Conservation (phyloP, 2,888 invertebrate species). For the Catonia carolina region DNA sequence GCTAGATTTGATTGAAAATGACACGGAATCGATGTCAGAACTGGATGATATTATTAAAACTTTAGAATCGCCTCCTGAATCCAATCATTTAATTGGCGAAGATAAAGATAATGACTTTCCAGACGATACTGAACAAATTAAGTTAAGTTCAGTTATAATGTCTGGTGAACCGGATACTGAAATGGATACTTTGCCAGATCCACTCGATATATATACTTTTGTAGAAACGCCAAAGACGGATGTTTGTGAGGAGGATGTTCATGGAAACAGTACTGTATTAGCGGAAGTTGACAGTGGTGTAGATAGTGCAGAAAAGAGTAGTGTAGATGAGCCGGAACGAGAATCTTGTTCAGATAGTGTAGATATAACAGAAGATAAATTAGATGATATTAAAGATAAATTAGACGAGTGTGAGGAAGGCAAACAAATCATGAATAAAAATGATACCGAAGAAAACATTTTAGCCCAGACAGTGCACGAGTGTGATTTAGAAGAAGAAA, state of each 20-base stretch:
- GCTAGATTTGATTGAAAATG: too few relatives aligned
- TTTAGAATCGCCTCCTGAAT: too few relatives aligned
- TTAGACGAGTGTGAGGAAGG: slow-evolving; percentile 19
- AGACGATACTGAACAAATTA: slow-evolving; percentile 15
- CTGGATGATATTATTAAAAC: too few relatives aligned
- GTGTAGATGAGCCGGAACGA: not conserved
- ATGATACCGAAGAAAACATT: not conserved
- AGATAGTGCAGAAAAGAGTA: not conserved
- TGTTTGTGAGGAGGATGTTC: not conserved
- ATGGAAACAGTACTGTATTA: not conserved
- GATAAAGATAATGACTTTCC: slow-evolving; percentile 17
- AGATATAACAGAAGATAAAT: slow-evolving; percentile 32
- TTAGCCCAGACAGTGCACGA: not conserved
- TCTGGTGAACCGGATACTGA: slow-evolving; percentile 33
- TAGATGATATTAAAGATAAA: slow-evolving; percentile 34
- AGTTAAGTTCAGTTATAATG: slow-evolving; percentile 32
- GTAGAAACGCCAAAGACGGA: slow-evolving; percentile 29
- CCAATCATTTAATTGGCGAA: slow-evolving; percentile 10
- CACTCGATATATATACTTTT: slow-evolving; percentile 29
- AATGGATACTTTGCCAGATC: slow-evolving; percentile 22
- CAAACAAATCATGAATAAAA: slow-evolving; percentile 17
- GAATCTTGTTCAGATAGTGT: slow-evolving; percentile 2
- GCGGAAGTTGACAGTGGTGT: slow-evolving; percentile 12
- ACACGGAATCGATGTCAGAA: too few relatives aligned
- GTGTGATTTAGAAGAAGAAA: slow-evolving; percentile 34